Conservation (phyloP, 2,888 invertebrate species). For the Tinea trinotella region DNA sequence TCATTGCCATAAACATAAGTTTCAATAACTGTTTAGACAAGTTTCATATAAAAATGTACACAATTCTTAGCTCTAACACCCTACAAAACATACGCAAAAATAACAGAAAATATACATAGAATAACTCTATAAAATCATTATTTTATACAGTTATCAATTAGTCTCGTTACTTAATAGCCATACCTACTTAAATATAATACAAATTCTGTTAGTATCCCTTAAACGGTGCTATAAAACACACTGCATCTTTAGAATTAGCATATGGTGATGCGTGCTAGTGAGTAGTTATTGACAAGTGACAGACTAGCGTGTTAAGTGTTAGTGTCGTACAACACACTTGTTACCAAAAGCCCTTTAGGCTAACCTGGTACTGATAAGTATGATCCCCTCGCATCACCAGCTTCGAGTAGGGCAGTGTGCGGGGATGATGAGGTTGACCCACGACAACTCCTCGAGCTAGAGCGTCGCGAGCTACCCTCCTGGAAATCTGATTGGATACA, state of each 20-base stretch:
- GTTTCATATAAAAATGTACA: too few species aligned
- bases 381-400: conserved; percentile 71
- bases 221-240: not conserved
- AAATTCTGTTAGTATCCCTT: not conserved
- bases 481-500: conserved; percentile 53
- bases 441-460: conserved; percentile 57
- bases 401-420: conserved; percentile 67
- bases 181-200: not conserved
- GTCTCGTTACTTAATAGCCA: too few species aligned
- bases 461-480: conserved; percentile 64
- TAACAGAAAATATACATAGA: too few species aligned
- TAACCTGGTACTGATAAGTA: conserved; percentile 76
- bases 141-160: too few species aligned
- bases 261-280: conserved; percentile 26
- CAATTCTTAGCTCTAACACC: too few species aligned
- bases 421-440: conserved; percentile 60
- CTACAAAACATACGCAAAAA: too few species aligned
- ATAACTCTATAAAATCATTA: too few species aligned
- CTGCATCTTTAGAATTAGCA: not conserved
- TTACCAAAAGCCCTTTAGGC: conserved; percentile 38
- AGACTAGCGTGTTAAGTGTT: not conserved
- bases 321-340: conserved; percentile 28
- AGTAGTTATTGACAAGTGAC: conserved; percentile 23
- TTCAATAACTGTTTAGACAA: too few species aligned
- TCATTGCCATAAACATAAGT: too few species aligned